phyloP scores from a whole-genome alignment of 2,113 vertebrate genomes.

The Jacana jacana region DNA sequence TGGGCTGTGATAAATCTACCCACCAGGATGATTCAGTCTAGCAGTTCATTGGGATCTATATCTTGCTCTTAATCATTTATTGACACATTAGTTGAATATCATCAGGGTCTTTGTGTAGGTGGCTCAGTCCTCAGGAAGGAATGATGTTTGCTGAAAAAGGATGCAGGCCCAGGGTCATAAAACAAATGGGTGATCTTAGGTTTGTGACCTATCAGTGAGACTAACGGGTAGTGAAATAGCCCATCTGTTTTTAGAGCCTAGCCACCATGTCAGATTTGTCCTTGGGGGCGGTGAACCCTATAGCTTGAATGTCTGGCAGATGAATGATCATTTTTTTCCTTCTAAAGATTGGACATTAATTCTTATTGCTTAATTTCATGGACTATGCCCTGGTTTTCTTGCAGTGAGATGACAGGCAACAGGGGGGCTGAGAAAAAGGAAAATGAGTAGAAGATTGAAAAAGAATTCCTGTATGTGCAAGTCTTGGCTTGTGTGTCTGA shows the following conservation, averaged over 20 bases:
- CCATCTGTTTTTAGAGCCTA: not conserved
- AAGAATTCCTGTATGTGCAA: not conserved
- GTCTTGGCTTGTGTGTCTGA: not conserved
- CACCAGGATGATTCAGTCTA: not conserved
- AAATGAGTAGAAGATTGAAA: not conserved
- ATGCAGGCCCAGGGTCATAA: not conserved
- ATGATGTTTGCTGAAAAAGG: not conserved
- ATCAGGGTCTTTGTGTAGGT: not conserved
- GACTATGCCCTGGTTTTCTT: not conserved
- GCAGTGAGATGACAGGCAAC: not conserved
- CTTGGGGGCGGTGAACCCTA: not conserved
- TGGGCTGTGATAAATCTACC: not conserved
- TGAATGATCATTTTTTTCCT: not conserved
- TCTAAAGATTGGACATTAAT: not conserved
- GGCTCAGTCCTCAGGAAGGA: not conserved
- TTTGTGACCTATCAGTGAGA: not conserved
- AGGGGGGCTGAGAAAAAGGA: not conserved
- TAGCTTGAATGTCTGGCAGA: not conserved
- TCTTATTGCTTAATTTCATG: slow-evolving; percentile 37
- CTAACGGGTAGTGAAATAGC: not conserved
- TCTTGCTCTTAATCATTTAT: not conserved
- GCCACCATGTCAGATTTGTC: not conserved
- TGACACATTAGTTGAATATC: not conserved
- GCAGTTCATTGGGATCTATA: not conserved
- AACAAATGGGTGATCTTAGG: not conserved